phyloP scores from a whole-genome alignment of 2,797 vertebrate genomes.

The Rhyacichthys aspro region DNA sequence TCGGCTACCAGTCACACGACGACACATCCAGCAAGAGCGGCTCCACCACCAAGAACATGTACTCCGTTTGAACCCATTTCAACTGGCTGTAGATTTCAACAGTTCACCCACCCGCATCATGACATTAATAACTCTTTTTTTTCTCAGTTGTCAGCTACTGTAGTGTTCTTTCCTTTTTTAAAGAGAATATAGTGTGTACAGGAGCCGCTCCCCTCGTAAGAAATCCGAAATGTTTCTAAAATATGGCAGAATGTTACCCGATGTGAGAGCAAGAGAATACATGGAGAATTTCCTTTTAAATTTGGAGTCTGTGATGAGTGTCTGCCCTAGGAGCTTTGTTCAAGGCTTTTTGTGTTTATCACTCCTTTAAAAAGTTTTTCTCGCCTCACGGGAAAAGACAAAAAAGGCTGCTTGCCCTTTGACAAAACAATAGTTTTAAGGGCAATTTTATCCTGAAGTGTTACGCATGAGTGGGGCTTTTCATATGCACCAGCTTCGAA shows the following conservation, averaged over 20 bases:
- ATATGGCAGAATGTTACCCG: constrained; percentile 39
- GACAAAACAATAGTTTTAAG: constrained; percentile 66
- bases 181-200: constrained; percentile 67
- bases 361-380: constrained; percentile 54
- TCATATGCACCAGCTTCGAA: constrained; percentile 56
- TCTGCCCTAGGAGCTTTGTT: constrained; percentile 45
- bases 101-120: constrained; percentile 76
- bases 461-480: constrained; percentile 64
- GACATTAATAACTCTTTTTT: constrained; percentile 68
- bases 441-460: constrained; percentile 77
- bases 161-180: constrained; percentile 80
- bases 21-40: constrained; percentile 89
- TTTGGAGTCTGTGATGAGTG: constrained; percentile 65
- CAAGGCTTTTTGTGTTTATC: constrained; percentile 60
- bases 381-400: constrained; percentile 46
- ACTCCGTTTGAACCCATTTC: constrained; percentile 81
- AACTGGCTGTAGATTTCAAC: constrained; percentile 82
- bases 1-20: constrained; percentile 87
- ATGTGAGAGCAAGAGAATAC: constrained; percentile 58
- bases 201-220: constrained; percentile 49
- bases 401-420: constrained; percentile 37
- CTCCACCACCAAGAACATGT: constrained; percentile 89
- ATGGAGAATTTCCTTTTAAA: constrained; percentile 66
- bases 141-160: constrained; percentile 81
- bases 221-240: constrained; percentile 30